Evolutionary conservation across 2,888 invertebrate genomes (phyloP), one percentile per base, ranked within the genome.

Genomic region (Yponomeuta cagnagella): DNA sequence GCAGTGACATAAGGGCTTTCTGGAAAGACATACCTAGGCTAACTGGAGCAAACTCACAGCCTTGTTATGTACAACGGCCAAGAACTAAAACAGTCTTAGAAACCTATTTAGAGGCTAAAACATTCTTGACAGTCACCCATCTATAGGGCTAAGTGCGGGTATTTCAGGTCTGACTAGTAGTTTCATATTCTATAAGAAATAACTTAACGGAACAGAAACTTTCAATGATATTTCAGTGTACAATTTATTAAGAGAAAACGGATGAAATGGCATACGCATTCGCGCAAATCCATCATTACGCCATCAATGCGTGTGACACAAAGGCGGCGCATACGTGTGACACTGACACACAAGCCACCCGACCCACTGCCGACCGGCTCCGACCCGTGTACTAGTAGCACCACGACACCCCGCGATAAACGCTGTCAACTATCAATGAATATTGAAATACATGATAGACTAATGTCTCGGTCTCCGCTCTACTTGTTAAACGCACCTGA

Each of bases 361-460:
- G 72, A 73, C 73, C 73, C 69, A 73, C 71, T 71, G 71, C n/a
- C 6, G 9, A 48, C 48, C 64, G 43, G 64, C 63, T n/a, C 70
- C 70, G 67, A 72, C 70, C 67, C 74, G 74, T 74, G 71, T 72
- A 23, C 64, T 72, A 72, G 72, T 73, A 63, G 68, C 71, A 73
- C 72, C 68, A 71, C 65, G 71, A 33, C 70, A 65, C 69, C 64
- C 43, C 68, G 23, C 63, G 43, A 71, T 71, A 73, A 64, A 70
- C 43, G 43, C 43, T 43, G 70, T 72, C 67, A 74, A 72, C 72
- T 74, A 74, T 75, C 74, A 76, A 76, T 76, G 79, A 70, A 76
- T 77, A 79, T 75, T 73, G 71, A 77, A 75, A 10, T 30, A 10
- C 65, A 33, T 65, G 65, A 65, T 12, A 12, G 23, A 23, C 33